Percentiles rank a stretch among this genome's conserved stretches.
These are phyloP conservation scores for Cercopithecus mona DNA, from an alignment of 2,113 vertebrate genomes.

Conservation along the genomic window DNA sequence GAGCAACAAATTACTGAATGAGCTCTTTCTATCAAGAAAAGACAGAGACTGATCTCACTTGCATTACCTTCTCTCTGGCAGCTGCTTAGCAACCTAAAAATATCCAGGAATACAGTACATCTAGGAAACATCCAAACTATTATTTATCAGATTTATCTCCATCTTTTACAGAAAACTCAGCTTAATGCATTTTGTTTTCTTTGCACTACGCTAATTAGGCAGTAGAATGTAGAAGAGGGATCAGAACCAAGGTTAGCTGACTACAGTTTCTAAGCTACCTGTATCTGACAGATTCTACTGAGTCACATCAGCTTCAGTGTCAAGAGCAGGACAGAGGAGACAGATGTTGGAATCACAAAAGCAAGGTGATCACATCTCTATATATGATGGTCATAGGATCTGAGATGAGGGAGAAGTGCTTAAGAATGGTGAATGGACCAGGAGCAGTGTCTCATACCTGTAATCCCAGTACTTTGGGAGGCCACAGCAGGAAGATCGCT, in stretches of 20 bases:
- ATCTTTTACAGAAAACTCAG: not conserved
- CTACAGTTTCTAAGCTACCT: not conserved
- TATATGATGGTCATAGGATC: not conserved
- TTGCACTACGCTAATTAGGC: not conserved
- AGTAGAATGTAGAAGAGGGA: not conserved
- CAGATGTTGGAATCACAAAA: not conserved
- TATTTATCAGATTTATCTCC: not conserved
- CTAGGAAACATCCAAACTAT: not conserved
- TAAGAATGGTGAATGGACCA: not conserved
- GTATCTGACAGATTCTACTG: not conserved
- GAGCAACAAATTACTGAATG: not conserved
- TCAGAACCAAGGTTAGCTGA: not conserved
- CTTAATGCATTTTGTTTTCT: not conserved
- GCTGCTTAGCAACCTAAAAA: not conserved
- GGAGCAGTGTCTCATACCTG: too few species aligned
- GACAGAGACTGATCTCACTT: not conserved
- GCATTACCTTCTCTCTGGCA: not conserved
- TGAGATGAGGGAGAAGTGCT: not conserved
- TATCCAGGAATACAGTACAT: not conserved
- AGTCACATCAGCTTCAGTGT: not conserved
- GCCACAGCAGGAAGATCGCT: too few species aligned
- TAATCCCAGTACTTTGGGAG: too few species aligned
- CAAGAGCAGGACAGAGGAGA: not conserved
- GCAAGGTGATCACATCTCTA: not conserved
- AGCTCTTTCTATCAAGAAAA: not conserved